phyloP scores from a whole-genome alignment of 2,113 vertebrate species.

The Etheostoma spectabile region DNA sequence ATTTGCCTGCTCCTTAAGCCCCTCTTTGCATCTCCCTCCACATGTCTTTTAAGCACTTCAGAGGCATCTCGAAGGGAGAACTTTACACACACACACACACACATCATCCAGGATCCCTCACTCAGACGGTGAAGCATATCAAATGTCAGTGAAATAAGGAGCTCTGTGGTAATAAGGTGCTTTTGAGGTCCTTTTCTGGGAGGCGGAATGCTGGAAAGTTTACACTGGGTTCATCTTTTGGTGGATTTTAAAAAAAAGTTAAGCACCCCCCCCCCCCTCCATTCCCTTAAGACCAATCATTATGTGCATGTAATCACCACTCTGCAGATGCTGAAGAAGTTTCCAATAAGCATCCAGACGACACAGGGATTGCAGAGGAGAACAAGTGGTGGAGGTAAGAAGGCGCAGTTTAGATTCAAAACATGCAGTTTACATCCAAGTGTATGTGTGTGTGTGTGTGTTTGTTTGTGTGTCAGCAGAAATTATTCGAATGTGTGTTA shows the following conservation, averaged over 20 bases:
- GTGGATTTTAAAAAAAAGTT: not conserved
- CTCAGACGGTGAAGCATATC: conserved; percentile 75
- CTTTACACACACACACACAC: conserved; percentile 45
- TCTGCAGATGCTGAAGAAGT: conserved; percentile 61
- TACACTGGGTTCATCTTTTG: conserved; percentile 69
- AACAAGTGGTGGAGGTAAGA: conserved; percentile 59
- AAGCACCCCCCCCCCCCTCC: conserved; percentile 20
- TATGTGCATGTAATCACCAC: conserved; percentile 76
- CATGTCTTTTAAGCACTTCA: conserved; percentile 83
- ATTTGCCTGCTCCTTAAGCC: conserved; percentile 82
- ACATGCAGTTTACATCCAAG: conserved; percentile 62
- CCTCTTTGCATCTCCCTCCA: conserved; percentile 80
- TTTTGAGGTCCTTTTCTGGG: conserved; percentile 66
- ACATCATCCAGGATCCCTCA: conserved; percentile 74
- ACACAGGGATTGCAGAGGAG: conserved; percentile 35
- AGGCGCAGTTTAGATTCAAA: conserved; percentile 58
- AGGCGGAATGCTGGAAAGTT: conserved; percentile 76
- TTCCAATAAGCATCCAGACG: conserved; percentile 52
- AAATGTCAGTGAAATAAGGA: conserved; percentile 74
- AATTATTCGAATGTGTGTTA: conserved; percentile 11
- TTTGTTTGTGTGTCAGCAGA: conserved; percentile 59
- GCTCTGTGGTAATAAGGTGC: conserved; percentile 74
- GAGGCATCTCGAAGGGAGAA: conserved; percentile 68
- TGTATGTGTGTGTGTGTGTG: not conserved
- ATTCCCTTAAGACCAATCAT: conserved; percentile 69